These are phyloP conservation scores for Oreonectes daqikongensis DNA, from an alignment of 2,797 vertebrate species.

Conservation along the genomic window DNA sequence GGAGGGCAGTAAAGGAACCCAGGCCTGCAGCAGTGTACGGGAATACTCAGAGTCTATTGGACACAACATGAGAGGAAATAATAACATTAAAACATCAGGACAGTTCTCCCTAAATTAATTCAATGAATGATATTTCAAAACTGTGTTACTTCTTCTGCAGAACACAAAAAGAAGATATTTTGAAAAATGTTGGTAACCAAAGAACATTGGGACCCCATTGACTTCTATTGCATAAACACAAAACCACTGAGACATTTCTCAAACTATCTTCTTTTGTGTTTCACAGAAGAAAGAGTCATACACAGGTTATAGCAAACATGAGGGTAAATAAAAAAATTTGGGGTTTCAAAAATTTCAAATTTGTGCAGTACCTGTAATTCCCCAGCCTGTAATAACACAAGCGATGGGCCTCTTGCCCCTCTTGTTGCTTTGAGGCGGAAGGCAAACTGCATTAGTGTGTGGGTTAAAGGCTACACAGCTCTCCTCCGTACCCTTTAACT, in stretches of 20 bases:
- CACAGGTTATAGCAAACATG: too few species aligned
- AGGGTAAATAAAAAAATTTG: too few species aligned
- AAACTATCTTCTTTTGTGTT: too few species aligned
- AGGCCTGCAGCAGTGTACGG: slow-evolving; percentile 82
- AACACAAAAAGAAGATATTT: too few species aligned
- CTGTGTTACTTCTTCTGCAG: too few species aligned
- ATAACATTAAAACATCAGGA: slow-evolving; percentile 34
- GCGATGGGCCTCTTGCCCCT: slow-evolving; percentile 71
- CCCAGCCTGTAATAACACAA: slow-evolving; percentile 88
- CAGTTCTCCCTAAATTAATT: not conserved
- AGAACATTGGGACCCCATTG: too few species aligned
- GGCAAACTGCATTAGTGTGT: slow-evolving; percentile 82
- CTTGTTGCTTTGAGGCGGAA: slow-evolving; percentile 72
- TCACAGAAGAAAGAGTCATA: too few species aligned
- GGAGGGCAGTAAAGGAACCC: slow-evolving; percentile 81
- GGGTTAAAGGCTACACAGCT: slow-evolving; percentile 83
- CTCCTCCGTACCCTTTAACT: slow-evolving; percentile 78
- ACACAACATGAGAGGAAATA: slow-evolving; percentile 46
- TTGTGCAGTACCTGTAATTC: slow-evolving; percentile 71
- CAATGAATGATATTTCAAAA: too few species aligned
- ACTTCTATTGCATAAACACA: too few species aligned
- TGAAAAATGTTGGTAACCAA: too few species aligned
- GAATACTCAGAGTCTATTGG: slow-evolving; percentile 84
- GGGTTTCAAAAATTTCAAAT: too few species aligned
- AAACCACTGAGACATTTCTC: too few species aligned